Evolutionary conservation across 2,113 vertebrate genomes (phyloP).

Genomic region (Peromyscus californicus): DNA sequence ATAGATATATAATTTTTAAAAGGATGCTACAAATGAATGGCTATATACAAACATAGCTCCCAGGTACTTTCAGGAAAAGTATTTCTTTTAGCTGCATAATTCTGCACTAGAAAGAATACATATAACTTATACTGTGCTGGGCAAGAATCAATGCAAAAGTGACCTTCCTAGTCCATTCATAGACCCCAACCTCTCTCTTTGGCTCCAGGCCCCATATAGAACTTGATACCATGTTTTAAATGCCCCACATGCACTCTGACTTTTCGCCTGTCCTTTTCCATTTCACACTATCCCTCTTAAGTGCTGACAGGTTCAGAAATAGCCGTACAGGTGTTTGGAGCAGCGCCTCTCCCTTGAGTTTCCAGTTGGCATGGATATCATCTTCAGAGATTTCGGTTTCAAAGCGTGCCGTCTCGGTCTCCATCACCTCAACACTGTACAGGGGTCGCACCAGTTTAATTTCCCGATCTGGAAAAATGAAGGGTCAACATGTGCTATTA

Average conservation of each 20-base stretch:
- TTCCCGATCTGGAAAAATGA: conserved; percentile 92
- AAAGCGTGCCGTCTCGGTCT: conserved; percentile 96
- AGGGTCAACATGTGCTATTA: neutral
- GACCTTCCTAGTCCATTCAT: neutral
- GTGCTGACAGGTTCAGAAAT: conserved; percentile 76
- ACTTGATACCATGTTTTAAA: conserved; percentile 52
- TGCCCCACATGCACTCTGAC: conserved; percentile 48
- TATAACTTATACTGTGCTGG: neutral
- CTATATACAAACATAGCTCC: neutral
- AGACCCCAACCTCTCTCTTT: neutral
- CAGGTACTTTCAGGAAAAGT: neutral
- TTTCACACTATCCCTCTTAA: conserved; percentile 12
- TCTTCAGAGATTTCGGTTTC: conserved; percentile 98
- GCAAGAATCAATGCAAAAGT: neutral
- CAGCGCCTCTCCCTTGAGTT: conserved; percentile 94
- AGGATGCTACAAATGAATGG: neutral
- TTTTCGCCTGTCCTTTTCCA: conserved; percentile 61
- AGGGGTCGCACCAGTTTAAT: conserved; percentile 95
- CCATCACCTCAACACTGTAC: conserved; percentile 97
- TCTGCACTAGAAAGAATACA: neutral
- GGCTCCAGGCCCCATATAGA: neutral
- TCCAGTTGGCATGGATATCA: conserved; percentile 95
- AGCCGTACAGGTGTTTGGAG: conserved; percentile 93
- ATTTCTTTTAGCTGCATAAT: neutral
- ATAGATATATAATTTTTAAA: neutral